Conservation (phyloP, 2,888 invertebrate genomes). For the Griposia aprilina region DNA sequence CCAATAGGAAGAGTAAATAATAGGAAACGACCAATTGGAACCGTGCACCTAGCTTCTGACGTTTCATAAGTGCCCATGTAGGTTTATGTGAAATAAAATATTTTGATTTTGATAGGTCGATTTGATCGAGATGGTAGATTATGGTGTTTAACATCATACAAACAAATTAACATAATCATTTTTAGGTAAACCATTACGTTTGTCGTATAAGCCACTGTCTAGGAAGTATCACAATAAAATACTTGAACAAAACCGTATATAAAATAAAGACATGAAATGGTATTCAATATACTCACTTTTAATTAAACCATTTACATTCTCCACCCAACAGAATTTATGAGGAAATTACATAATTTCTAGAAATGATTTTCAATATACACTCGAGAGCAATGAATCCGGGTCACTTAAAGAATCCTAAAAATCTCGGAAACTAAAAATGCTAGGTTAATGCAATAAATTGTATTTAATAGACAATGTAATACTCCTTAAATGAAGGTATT, state of each 20-base stretch:
- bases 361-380: constrained; percentile 10
- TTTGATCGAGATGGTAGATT: background rate
- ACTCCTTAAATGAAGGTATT: too few species aligned
- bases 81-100: too few species aligned
- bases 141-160: background rate
- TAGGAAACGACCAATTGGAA: too few species aligned
- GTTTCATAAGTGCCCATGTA: too few species aligned
- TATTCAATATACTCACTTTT: background rate
- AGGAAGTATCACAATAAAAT: constrained; percentile 8
- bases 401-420: too few species aligned
- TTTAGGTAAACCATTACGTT: background rate
- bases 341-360: constrained; percentile 16
- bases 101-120: background rate
- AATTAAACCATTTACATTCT: constrained; percentile 41
- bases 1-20: too few species aligned
- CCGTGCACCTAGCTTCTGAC: too few species aligned
- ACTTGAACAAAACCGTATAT: background rate
- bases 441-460: too few species aligned
- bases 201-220: background rate
- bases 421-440: too few species aligned
- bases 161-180: constrained; percentile 2
- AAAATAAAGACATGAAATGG: constrained; percentile 8
- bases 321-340: constrained; percentile 1
- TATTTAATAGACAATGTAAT: too few species aligned
- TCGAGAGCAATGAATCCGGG: too few species aligned